A percentile compares a stretch with the other conserved stretches of the same genome.
Conservation (phyloP, 2,113 vertebrate genomes). For the cat (Felis catus) region F.catus_Fca126_mat1.0 CM031424.1:6380001-6380500, state of each 20-base stretch:
- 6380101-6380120: not conserved
- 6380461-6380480: not conserved
- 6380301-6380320: not conserved
- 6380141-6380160: not conserved
- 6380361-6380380: not conserved
- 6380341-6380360: not conserved
- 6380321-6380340: not conserved
- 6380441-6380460: constrained; percentile 3
- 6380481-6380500: not conserved
- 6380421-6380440: not conserved
- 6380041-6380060: not conserved
- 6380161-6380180: not conserved
- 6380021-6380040: not conserved
- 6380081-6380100: not conserved
- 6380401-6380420: not conserved
- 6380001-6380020: not conserved
- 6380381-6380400: not conserved
- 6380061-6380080: not conserved
- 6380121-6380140: not conserved
- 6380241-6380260: not conserved
- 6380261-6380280: not conserved
- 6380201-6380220: not conserved
- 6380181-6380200: not conserved
- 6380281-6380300: not conserved
- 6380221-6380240: not conserved